Evolutionary conservation across 2,888 invertebrate species (phyloP), one percentile per base, ranked within the genome.

Genomic region (Tholera decimalis): DNA sequence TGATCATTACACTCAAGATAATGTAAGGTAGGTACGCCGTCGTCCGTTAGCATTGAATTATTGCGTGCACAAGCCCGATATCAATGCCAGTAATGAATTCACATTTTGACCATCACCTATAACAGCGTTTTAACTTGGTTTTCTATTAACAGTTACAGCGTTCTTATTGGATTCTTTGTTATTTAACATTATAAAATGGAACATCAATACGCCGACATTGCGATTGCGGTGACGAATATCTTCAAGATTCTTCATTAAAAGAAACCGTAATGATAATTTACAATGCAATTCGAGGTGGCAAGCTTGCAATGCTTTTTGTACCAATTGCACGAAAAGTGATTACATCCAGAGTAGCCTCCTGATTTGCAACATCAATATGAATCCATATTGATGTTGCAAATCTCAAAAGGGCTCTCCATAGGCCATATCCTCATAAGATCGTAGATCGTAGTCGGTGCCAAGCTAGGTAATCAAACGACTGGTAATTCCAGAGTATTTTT

Each of bases 1-100:
- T 85, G 89, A 87, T 88, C 89, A 89, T 89, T 91, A 89, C 88
- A 88, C 83, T 85, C 83, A 78, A 80, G 73, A 76, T 76, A 81
- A 81, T 78, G 60, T 79, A 82, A 77, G 76, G 75, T 73, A 77
- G 71, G 73, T 73, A 80, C 73, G 66, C 53, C 64, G 51, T 73
- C 76, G 71, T 69, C 77, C 82, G 60, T 79, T 79, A 81, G 61
- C 70, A 69, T 73, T 68, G 70, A 75, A 73, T 64, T 66, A 77
- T 75, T 68, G 64, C 72, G 70, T 60, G 61, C 39, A 51, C 53
- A 56, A 67, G 51, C 63, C 49, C 61, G 49, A 66, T 72, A 66
- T 44, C 43, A 66, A 51, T 47, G 56, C 61, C 24, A 41, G 39
- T 55, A 71, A 62, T 50, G 15, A 62, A 53, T 64, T 55, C 60